These are phyloP conservation scores for Chascanopsetta lugubris DNA, from an alignment of 2,113 vertebrate genomes.

Conservation along the genomic window DNA sequence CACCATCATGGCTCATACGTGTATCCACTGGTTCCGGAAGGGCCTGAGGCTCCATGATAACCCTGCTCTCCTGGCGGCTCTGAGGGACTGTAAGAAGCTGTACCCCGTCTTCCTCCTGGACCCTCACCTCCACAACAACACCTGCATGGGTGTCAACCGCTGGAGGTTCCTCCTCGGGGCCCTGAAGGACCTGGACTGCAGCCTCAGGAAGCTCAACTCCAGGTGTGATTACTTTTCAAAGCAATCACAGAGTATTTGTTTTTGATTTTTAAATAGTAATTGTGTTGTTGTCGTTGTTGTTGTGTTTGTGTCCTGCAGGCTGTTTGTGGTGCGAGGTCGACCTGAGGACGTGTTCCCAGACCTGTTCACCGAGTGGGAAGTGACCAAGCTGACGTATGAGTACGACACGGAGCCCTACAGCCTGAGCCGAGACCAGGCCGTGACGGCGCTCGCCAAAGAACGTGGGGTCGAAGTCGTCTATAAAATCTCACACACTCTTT, in stretches of 20 bases:
- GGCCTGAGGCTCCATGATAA: slow-evolving; percentile 81
- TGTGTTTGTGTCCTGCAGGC: slow-evolving; percentile 52
- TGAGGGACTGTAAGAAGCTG: slow-evolving; percentile 68
- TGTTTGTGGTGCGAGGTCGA: slow-evolving; percentile 75
- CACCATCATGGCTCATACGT: slow-evolving; percentile 65
- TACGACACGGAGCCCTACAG: slow-evolving; percentile 78
- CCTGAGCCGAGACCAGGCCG: slow-evolving; percentile 49
- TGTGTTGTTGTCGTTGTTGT: background rate
- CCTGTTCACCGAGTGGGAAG: slow-evolving; percentile 75
- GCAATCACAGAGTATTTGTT: too few species aligned
- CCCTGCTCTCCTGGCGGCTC: slow-evolving; percentile 68
- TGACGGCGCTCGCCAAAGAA: slow-evolving; percentile 64
- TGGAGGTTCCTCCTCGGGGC: slow-evolving; percentile 72
- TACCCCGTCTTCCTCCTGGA: slow-evolving; percentile 80
- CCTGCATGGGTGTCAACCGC: slow-evolving; percentile 58
- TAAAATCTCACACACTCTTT: slow-evolving; percentile 78
- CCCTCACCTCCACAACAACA: slow-evolving; percentile 63
- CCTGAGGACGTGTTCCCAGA: slow-evolving; percentile 75
- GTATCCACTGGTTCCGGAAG: slow-evolving; percentile 82
- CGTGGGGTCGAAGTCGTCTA: slow-evolving; percentile 68
- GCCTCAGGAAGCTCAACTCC: slow-evolving; percentile 74
- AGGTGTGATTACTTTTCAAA: slow-evolving; percentile 63
- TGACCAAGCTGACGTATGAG: slow-evolving; percentile 75
- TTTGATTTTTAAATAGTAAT: too few species aligned
- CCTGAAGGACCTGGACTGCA: slow-evolving; percentile 77